Percentiles rank a stretch among this genome's conserved stretches.
Conservation (phyloP, 2,888 invertebrate species). For the Zhengitettix transpicula region DNA sequence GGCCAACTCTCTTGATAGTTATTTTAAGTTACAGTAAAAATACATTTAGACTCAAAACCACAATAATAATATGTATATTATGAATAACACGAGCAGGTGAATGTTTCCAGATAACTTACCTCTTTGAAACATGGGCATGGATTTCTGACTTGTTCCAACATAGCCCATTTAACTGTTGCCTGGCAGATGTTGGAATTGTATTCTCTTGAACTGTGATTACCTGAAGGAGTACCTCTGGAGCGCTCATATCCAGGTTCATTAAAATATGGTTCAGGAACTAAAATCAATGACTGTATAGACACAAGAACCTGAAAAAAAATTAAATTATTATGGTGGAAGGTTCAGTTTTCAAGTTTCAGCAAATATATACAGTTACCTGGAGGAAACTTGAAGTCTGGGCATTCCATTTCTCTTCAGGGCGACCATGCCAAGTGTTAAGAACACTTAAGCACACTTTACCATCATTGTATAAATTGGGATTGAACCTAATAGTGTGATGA, state of each 20-base stretch:
- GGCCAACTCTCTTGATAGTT: no score
- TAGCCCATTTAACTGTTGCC: slow-evolving; percentile 90
- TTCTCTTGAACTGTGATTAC: slow-evolving; percentile 77
- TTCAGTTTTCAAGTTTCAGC: not conserved
- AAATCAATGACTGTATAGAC: slow-evolving; percentile 80
- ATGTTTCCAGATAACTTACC: slow-evolving; percentile 28
- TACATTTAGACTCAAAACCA: no score
- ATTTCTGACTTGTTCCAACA: slow-evolving; percentile 82
- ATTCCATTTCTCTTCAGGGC: slow-evolving; percentile 95
- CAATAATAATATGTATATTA: no score
- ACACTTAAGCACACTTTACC: slow-evolving; percentile 91
- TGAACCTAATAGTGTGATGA: slow-evolving; percentile 75
- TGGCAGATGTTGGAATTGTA: slow-evolving; percentile 92
- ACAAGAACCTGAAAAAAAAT: slow-evolving; percentile 53
- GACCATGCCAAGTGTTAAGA: slow-evolving; percentile 90
- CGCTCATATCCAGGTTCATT: slow-evolving; percentile 91
- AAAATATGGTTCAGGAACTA: slow-evolving; percentile 87
- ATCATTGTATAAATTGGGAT: slow-evolving; percentile 88
- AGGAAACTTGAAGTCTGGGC: slow-evolving; percentile 88
- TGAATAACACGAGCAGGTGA: slow-evolving; percentile 2
- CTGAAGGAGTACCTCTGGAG: slow-evolving; percentile 72
- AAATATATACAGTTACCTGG: slow-evolving; percentile 12
- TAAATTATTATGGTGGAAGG: not conserved
- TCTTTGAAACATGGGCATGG: slow-evolving; percentile 85
- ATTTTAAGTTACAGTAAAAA: no score